Base-by-base conservation (phyloP, 2,113 vertebrate species). In the Tachysurus fulvidraco region DNA sequence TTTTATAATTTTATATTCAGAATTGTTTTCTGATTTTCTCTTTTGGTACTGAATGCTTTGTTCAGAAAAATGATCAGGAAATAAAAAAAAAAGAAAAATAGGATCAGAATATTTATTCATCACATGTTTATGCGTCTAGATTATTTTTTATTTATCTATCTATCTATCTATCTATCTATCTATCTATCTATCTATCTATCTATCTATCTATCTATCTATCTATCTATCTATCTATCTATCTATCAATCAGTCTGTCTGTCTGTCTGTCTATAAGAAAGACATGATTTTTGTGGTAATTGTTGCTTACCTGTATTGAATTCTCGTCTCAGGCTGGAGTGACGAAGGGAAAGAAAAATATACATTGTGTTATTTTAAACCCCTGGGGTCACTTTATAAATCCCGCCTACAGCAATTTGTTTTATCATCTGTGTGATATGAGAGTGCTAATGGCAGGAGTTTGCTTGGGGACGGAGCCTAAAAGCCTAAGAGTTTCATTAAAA, bases 301-400 rank as follows among this genome's bases (percentile, higher is more conserved):
- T 21, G 6, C 76, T 79, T 67, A 85, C 84, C 84, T 69, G 21
- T 55, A 14, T n/a, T 16, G 23, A 54, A 36, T 64, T 25, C 60
- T 79, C 59, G 54, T 78, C 62, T 80, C 28, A 21, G 55, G 28
- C 46, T 55, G 21, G 19, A 41, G 62, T 41, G 60, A 54, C 69
- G 79, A 81, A 71, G 25, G 80, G 28, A 41, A 80, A 50, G 64
- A 14, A 89, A 84, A 36, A 81, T 4, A 54, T 9, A 67, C 5
- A 5, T 36, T 64, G 83, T 16, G 36, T 60, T 16, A 85, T 62
- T 85, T n/a, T 77, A 59, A 77, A 76, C 30, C 13, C 81, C 9
- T 28, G 74, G 36, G 74, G 50, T 52, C 74, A 28, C 28, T 17
- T 14, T 13, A 28, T 54, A 69, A 83, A 46, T 36, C 46, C 62